These are phyloP conservation scores for Mirounga angustirostris DNA, from an alignment of 2,113 vertebrate genomes.

Conservation along the genomic window DNA sequence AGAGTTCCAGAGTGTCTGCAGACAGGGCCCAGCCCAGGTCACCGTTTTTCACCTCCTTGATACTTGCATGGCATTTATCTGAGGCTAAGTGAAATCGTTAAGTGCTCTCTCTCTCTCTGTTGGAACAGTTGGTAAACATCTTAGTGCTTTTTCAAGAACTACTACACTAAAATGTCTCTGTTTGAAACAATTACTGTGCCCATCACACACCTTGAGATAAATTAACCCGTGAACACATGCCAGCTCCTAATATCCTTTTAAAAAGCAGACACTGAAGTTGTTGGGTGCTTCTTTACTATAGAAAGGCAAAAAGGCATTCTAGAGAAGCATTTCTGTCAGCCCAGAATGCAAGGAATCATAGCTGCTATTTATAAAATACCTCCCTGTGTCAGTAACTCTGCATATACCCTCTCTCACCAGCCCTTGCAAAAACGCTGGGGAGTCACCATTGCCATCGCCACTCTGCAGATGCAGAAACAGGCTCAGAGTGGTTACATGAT, in stretches of 20 bases:
- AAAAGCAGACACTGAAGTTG: conserved; percentile 42
- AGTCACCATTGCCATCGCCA: background rate
- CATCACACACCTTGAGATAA: conserved; percentile 62
- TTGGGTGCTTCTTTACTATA: background rate
- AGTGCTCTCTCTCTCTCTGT: conserved; percentile 45
- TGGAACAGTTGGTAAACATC: conserved; percentile 57
- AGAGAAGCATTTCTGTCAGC: background rate
- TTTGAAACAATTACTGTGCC: conserved; percentile 56
- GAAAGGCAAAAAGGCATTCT: background rate
- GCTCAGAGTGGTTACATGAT: background rate
- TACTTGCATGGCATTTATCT: background rate
- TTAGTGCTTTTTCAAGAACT: conserved; percentile 59
- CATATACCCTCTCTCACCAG: accelerated
- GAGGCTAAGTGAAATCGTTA: background rate
- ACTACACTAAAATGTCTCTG: conserved; percentile 50
- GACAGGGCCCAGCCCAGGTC: background rate
- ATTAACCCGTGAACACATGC: conserved; percentile 58
- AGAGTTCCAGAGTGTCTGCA: background rate
- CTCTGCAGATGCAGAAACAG: background rate
- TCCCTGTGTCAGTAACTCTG: background rate
- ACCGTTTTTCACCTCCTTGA: background rate
- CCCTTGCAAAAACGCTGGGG: background rate
- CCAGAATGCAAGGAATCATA: background rate
- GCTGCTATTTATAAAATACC: background rate
- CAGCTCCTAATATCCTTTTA: conserved; percentile 46